Evolutionary conservation across 2,888 invertebrate species (phyloP), one percentile per base, ranked within the genome.

Genomic region (Lutraria lutraria): DNA sequence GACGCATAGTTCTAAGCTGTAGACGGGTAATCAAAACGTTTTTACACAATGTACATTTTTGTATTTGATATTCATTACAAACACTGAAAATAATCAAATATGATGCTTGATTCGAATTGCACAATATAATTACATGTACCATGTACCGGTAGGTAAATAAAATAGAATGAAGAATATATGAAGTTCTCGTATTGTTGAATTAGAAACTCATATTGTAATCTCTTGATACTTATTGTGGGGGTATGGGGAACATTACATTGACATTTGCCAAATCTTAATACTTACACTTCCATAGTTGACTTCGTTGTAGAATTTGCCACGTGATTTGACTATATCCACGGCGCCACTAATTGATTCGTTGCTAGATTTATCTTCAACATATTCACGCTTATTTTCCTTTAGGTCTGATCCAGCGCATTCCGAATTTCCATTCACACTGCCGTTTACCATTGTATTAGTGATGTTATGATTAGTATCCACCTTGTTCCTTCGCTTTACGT

Each of bases 301-400:
- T 31, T 84, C 76, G n/a, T 80, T 56, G 63, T 89, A 89, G 31
- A 89, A 91, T 29, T 85, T 86, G 19, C 72, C 82, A 54, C 91
- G 87, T 43, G 91, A 91, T 56, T 85, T 79, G 3, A 87, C 86
- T 21, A 91, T 89, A 29, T 91, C 89, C 8, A 91, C 88, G 6
- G 91, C 91, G 16, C 81, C 80, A 19, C 83, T 84, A 1, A 91
- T 88, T 25, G 88, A 84, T 15, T 68, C n/a, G 25, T 25, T 68
- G 25, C n/a, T 25, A 68, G 63, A 25, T 68, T 25, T 68, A 25
- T 68, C 25, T 25, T 68, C 63, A 68, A 25, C 63, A 68, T n/a
- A 12, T 25, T 68, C 63, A n/a, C 25, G 25, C 25, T 68, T 68
- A n/a, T 68, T n/a, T 15, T 56, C 16, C 56, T 19, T 56, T 8